These are phyloP conservation scores for Naja naja DNA, from an alignment of 2,113 vertebrate genomes.

Conservation along the genomic window DNA sequence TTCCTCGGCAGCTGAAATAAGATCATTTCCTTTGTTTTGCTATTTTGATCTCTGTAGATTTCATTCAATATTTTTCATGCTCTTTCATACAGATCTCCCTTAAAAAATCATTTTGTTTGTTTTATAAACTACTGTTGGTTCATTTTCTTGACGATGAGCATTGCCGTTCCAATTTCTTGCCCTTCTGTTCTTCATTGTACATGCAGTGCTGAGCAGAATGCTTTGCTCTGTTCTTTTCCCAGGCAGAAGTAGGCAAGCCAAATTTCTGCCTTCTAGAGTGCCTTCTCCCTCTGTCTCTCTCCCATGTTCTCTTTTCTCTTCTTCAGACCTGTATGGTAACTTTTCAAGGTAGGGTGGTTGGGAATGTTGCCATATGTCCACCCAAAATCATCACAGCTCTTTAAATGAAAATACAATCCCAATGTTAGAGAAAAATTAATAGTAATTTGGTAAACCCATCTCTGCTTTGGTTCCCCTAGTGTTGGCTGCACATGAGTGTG, in stretches of 20 bases:
- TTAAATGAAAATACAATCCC: not conserved
- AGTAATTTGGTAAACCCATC: not conserved
- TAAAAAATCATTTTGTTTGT: not conserved
- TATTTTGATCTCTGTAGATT: not conserved
- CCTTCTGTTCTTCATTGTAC: not conserved
- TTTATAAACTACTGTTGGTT: not conserved
- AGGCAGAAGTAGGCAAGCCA: not conserved
- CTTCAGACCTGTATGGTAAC: too few relatives aligned
- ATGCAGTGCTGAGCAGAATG: not conserved
- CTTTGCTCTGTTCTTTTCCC: not conserved
- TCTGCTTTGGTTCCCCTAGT: conserved; percentile 9
- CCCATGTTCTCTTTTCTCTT: too few relatives aligned
- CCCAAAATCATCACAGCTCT: not conserved
- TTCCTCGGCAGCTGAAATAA: not conserved
- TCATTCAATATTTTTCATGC: not conserved
- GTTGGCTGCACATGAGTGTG: not conserved
- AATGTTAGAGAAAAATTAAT: not conserved
- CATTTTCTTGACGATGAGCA: not conserved
- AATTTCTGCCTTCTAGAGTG: not conserved
- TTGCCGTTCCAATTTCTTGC: not conserved
- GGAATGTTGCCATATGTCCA: not conserved
- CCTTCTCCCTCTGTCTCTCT: not conserved
- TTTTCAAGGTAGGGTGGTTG: not conserved
- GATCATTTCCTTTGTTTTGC: not conserved
- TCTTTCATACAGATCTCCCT: not conserved